Evolutionary conservation across 2,888 invertebrate genomes (phyloP), one percentile per base, ranked within the genome.

Genomic region (Chymomyza amoena): DNA sequence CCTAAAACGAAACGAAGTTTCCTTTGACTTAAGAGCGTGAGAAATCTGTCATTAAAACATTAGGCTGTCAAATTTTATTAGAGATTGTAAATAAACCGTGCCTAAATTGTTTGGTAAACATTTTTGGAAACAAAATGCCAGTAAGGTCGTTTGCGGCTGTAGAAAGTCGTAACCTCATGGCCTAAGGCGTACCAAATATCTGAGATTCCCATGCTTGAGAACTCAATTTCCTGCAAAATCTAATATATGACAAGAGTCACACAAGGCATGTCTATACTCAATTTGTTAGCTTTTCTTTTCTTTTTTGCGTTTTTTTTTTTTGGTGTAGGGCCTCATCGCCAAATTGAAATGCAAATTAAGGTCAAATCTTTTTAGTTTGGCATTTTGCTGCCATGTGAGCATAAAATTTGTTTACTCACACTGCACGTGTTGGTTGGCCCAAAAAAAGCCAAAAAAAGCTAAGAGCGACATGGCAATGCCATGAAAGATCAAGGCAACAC

Each of bases 261-360:
- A 45, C 10, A 45, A 45, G 39, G 39, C 39, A 10, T 45, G 39
- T 45, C 39, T 45, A 45, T 45, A 45, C 13, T 45, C 13, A 10
- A 45, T 45, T 45, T 45, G 5, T 45, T 32, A 32, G 32, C 32
- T 32, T 32, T 32, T 32, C 32, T 45, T 45, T 45, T 13, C 6
- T 10, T 45, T 13, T 39, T 13, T 39, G 1, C 13, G 1, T 39
- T 10, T 39, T 39, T 13, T 39, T 13, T 10, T 10, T 45, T 45
- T 45, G 39, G 10, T 45, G 6, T 45, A 45, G 39, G 39, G 39
- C 39, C 39, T 45, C 39, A 45, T 4, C 39, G 39, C 39, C 39
- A 45, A 25, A 57, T 18, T 25, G 57, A 57, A 57, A 57, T 57
- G 57, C 57, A 57, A 57, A 57, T 57, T 57, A 57, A 57, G 57